Evolutionary conservation across 2,888 invertebrate species (phyloP), one percentile per base, ranked within the genome.

Genomic region (Alsophila aescularia): DNA sequence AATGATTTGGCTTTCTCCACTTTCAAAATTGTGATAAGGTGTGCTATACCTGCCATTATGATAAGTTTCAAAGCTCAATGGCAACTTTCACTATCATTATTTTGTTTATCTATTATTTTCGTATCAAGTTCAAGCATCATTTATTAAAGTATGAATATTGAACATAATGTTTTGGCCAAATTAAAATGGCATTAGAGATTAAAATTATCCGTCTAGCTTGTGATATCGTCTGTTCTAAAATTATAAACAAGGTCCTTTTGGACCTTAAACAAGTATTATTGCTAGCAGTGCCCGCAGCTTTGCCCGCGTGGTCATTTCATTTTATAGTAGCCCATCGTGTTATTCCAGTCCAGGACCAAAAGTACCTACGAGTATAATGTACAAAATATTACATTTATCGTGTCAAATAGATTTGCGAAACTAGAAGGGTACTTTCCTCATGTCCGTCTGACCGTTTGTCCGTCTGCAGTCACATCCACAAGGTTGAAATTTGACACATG

Each of bases 21-120:
- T 81, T 77, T 83, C 82, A 80, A 84, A 82, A 73, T 73, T 78
- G 75, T 69, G 86, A 85, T 87, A 85, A 83, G 82, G 77, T 77
- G 83, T 84, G 80, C 78, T 72, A 32, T 53, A 87, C 83, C 79
- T 75, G 76, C 83, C 79, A 87, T 87, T 83, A 84, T 80, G 72
- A 42, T 18, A 16, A 64, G 75, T 84, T 83, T 73, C 75, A 78
- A 80, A 80, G 83, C 79, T 77, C 74, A 75, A 75, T 73, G 73
- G 69, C 50, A 55, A 74, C 89, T 89, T 89, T 89, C 88, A 78
- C 88, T 82, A 60, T 78, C 75, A 79, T 81, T 76, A 81, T 78
- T 78, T 77, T 75, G 12, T 81, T 77, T 75, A 74, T 73, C 75
- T 70, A 83, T 86, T 85, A 85, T 82, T 79, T 81, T 78, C 73